Percentiles rank a stretch among this genome's conserved stretches.
Conservation (phyloP, 2,888 invertebrate genomes). For the Chaetogeoica ovagalla region DNA sequence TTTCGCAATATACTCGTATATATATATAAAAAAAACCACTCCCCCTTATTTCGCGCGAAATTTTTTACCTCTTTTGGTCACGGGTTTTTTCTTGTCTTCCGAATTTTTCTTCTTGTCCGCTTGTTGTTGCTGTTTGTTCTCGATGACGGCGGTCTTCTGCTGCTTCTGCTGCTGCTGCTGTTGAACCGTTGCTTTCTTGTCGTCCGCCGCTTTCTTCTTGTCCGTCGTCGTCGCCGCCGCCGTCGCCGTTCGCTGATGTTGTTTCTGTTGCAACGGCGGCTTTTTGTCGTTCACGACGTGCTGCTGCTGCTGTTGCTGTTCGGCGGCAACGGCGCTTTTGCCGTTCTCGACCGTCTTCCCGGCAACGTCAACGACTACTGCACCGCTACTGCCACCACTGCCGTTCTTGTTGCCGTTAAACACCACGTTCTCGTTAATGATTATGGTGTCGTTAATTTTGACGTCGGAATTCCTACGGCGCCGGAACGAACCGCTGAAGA, state of each 20-base stretch:
- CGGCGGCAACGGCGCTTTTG: background rate
- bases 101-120: constrained; percentile 7
- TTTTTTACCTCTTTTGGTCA: constrained; percentile 48
- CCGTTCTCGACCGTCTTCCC: constrained; percentile 20
- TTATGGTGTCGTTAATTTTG: constrained; percentile 91
- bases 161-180: background rate
- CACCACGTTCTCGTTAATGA: constrained; percentile 71
- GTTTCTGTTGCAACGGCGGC: constrained; percentile 45
- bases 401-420: constrained; percentile 37
- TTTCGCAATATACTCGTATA: too few species aligned
- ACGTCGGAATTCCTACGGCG: constrained; percentile 66
- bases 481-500: constrained; percentile 45
- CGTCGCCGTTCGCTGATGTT: background rate
- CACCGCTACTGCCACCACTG: background rate
- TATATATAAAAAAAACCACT: too few species aligned
- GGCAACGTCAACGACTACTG: background rate
- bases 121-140: constrained; percentile 2
- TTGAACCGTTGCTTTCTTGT: constrained; percentile 1
- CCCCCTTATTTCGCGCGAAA: background rate
- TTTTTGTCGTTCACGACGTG: constrained; percentile 36
- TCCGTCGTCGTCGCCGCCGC: background rate
- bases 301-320: background rate
- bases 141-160: background rate
- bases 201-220: constrained; percentile 9
- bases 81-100: constrained; percentile 38